phyloP scores from a whole-genome alignment of 2,797 vertebrate genomes.

The Synanceia verrucosa region DNA sequence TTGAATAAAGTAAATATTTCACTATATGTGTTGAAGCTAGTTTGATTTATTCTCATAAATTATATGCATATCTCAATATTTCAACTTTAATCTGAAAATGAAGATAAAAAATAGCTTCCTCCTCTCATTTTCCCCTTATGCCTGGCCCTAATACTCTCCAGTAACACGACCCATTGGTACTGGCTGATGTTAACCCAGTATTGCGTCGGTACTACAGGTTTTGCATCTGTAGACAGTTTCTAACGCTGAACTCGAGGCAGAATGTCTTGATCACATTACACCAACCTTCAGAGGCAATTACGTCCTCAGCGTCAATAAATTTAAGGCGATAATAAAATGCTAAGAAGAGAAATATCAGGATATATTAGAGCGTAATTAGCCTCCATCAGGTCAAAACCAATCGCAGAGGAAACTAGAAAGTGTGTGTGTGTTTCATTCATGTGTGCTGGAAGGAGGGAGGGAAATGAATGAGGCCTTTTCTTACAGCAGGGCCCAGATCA shows the following conservation, averaged over 20 bases:
- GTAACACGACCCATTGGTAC: neutral
- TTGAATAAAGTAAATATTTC: neutral
- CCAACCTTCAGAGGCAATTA: neutral
- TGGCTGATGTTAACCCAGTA: neutral
- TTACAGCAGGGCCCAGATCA: constrained; percentile 81
- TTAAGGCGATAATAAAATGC: constrained; percentile 20
- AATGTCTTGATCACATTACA: neutral
- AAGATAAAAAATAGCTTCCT: neutral
- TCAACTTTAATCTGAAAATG: neutral
- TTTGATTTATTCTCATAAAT: neutral
- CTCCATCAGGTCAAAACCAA: constrained; percentile 34
- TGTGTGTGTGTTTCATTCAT: constrained; percentile 30
- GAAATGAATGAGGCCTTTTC: constrained; percentile 82
- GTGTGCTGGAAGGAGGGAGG: constrained; percentile 57
- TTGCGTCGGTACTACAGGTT: neutral
- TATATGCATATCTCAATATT: no score
- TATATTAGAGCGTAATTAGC: constrained; percentile 50
- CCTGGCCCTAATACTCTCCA: no score
- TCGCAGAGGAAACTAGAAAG: constrained; percentile 39
- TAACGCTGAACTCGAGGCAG: neutral
- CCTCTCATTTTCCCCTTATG: no score
- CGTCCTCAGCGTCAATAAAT: neutral
- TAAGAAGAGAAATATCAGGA: constrained; percentile 40
- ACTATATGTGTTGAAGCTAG: neutral
- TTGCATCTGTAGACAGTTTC: neutral